Evolutionary conservation across 1,140 invertebrate species (phyloP).

Genomic region (Diachasma alloeum): DNA sequence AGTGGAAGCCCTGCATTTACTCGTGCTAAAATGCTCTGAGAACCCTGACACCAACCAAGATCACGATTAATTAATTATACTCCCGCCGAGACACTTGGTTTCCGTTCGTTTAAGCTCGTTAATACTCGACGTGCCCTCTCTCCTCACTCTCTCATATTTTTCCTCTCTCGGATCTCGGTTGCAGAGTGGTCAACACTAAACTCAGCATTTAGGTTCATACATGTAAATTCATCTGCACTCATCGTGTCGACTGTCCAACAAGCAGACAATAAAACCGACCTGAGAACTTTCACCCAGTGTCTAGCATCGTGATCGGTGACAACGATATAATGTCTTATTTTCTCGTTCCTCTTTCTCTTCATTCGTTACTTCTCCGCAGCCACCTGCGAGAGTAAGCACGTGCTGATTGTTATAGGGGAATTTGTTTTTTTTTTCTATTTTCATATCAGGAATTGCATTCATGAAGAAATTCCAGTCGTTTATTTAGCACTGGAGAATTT

Average conservation of each 20-base stretch:
- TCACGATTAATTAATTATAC: slow-evolving; percentile 67
- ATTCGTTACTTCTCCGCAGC: neutral
- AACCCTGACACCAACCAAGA: slow-evolving; percentile 56
- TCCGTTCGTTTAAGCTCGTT: slow-evolving; percentile 66
- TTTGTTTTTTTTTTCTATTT: neutral
- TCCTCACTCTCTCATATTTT: slow-evolving; percentile 23
- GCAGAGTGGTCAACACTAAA: neutral
- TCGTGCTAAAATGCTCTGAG: slow-evolving; percentile 37
- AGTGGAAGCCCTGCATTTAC: neutral
- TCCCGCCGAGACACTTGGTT: slow-evolving; percentile 64
- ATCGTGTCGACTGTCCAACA: neutral
- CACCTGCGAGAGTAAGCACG: neutral
- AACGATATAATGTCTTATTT: neutral
- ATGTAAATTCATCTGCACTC: slow-evolving; percentile 1
- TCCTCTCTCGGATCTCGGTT: neutral
- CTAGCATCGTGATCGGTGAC: neutral
- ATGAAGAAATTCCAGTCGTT: neutral
- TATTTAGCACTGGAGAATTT: no score
- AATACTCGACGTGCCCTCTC: slow-evolving; percentile 49
- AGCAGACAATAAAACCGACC: neutral
- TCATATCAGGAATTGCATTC: neutral
- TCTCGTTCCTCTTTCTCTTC: neutral
- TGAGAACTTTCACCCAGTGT: slow-evolving; percentile 1
- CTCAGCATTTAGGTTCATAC: slow-evolving; percentile 4
- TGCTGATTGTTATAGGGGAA: neutral